phyloP scores from a whole-genome alignment of 2,113 vertebrate genomes.

The Chaetodon trifascialis region DNA sequence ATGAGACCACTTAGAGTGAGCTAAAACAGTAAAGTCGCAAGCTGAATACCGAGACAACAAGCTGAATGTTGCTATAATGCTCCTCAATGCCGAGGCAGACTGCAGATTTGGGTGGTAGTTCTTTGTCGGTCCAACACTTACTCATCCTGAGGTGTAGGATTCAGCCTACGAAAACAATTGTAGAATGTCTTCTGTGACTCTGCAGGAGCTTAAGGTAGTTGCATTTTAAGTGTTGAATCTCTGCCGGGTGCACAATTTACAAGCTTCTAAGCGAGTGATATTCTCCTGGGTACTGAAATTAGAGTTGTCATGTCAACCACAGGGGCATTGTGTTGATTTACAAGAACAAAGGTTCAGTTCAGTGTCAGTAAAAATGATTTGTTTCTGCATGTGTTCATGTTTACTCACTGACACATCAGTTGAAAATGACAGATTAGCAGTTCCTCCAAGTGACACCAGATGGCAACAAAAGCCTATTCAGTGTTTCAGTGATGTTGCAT shows the following conservation, averaged over 20 bases:
- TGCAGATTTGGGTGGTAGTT: background rate
- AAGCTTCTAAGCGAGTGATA: background rate
- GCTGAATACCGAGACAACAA: background rate
- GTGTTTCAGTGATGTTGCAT: background rate
- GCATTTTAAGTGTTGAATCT: background rate
- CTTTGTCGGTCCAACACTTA: background rate
- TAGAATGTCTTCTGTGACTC: no score
- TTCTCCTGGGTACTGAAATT: background rate
- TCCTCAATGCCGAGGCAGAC: background rate
- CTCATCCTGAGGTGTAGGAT: no score
- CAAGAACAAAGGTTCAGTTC: background rate
- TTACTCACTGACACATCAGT: background rate
- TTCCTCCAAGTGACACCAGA: slow-evolving; percentile 70
- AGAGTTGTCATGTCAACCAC: background rate
- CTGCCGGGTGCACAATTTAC: background rate
- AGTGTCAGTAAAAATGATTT: background rate
- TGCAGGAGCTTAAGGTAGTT: background rate
- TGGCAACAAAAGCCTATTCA: slow-evolving; percentile 72
- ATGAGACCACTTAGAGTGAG: no score
- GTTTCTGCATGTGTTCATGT: background rate
- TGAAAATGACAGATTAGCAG: background rate
- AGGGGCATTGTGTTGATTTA: background rate
- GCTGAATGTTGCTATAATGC: background rate
- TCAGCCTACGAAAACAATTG: no score
- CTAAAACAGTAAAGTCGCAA: background rate